Base-by-base conservation (phyloP, 2,888 invertebrate species). In the Allophyes oxyacanthae region DNA sequence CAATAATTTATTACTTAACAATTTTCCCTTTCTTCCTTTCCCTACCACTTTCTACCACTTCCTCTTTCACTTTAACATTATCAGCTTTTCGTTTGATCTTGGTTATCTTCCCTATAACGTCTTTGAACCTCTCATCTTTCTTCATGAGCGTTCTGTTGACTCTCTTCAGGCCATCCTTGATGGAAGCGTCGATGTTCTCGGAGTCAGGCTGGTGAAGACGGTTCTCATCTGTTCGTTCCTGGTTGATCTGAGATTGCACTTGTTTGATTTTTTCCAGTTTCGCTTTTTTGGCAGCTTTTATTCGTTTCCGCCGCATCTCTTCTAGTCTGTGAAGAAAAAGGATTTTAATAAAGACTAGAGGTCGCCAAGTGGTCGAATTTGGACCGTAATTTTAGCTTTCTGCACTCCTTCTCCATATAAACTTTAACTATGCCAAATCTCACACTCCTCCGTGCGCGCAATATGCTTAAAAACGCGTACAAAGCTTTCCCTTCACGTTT, bases 21-120 rank as follows among this genome's bases (percentile, higher is more conserved):
- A 5, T 26, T 1, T 45, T 38, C n/a, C 34, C 54, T 51, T 60
- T 55, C 48, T 79, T 83, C 58, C 79, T 88, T 61, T 83, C 89
- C 60, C 80, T 88, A 36, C 38, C 45, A 10, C 52, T 77, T 0
- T 64, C 72, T 15, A 65, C 74, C 6, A 53, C 61, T 32, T 63
- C 72, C 9, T 66, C 69, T 26, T 68, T 75, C 4, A 49, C 57
- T 61, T 86, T 80, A 1, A 78, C 76, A 56, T 80, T 86, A 5
- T 91, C 92, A 0, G 94, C 89, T 79, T 94, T 94, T 28, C 90
- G 72, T 66, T 91, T 94, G 11, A 94, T 94, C 54, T 89, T 92
- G 0, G 77, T 84, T 1, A 94, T 85, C 68, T 94, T 94, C 1
- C 92, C 93, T 0, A 94, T 93, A 2, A 94, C 90, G 60, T 90